Base-by-base conservation (phyloP, 2,888 invertebrate species). In the Drosophila engyochracea region DNA sequence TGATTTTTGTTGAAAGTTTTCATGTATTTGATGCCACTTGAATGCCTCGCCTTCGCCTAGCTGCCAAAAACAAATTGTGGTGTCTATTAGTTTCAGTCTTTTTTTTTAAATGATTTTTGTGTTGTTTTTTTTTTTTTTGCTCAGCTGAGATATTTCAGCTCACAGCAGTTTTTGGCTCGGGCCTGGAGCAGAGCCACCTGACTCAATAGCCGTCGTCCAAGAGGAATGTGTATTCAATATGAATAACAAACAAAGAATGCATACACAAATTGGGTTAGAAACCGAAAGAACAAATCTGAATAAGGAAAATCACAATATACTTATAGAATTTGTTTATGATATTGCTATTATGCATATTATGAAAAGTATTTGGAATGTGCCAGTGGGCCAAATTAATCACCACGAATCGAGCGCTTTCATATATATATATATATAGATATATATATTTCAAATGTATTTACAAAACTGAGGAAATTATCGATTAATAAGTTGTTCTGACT, bases 21-120 rank as follows among this genome's bases (percentile, higher is more conserved):
- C 61, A 66, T 74, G 64, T 69, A 49, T 77, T 69, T 73, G 52
- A 73, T 76, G 67, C 71, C 74, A 78, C 78, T 78, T 78, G 82
- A 79, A 77, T 67, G 57, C 57, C 57, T 57, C 57, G 78, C 81
- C 76, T 70, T 74, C 81, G 67, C 52, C 64, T 65, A 61, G 81
- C 81, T 82, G 81, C 75, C 79, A 74, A 70, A 74, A 69, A 62
- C 31, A 54, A 53, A 70, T 66, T 44, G 33, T 51, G 62, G n/a
- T 60, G 33, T 57, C 65, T 51, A 51, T 60, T 51, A 28, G 16
- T 64, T 55, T 53, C 44, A 52, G 28, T 59, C 39, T 44, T 39
- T 64, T 33, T 28, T 10, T 10, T 22, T 14, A 22, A 22, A 47
- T 25, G 9, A 25, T 47, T 47, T 25, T 47, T 31, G 2, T 9